Conservation (phyloP, 2,797 vertebrate species). For the Microctenopoma stevenorrisi region DNA sequence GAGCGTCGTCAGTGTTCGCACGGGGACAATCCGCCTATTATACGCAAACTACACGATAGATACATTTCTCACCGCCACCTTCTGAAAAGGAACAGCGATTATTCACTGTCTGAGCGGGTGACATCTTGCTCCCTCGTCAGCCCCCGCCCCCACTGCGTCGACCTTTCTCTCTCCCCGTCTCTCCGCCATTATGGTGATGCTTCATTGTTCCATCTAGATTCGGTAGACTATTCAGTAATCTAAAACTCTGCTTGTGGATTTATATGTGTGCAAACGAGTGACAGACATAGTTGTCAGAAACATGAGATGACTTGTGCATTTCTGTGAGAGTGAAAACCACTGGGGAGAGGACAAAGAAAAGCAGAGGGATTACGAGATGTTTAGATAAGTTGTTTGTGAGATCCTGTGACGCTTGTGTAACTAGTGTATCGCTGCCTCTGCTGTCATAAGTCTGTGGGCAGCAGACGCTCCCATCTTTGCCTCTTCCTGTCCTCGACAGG, state of each 20-base stretch:
- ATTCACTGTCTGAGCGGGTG: conserved; percentile 54
- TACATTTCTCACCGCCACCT: conserved; percentile 51
- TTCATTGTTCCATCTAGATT: conserved; percentile 73
- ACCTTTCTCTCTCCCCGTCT: conserved; percentile 2
- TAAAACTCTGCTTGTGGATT: conserved; percentile 33
- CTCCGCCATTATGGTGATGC: conserved; percentile 53
- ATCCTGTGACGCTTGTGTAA: conserved; percentile 42
- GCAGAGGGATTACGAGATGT: conserved; percentile 26
- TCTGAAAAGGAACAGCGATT: conserved; percentile 55
- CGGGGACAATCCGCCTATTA: conserved; percentile 69
- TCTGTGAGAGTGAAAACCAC: conserved; percentile 5
- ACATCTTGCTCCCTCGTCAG: conserved; percentile 52
- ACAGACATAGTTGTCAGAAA: conserved; percentile 37
- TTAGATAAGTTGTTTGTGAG: conserved; percentile 4
- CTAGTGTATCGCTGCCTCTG: conserved; percentile 11
- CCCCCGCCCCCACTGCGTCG: not conserved
- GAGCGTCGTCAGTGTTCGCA: conserved; percentile 30
- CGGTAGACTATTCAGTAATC: conserved; percentile 73
- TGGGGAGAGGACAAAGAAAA: conserved; percentile 29
- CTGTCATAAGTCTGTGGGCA: conserved; percentile 35
- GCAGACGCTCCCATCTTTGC: conserved; percentile 20
- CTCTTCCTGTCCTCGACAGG: conserved; percentile 39
- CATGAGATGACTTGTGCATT: conserved; percentile 25
- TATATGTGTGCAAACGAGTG: conserved; percentile 37
- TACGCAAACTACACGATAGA: conserved; percentile 44